Base-by-base conservation (phyloP, 2,888 invertebrate species). In the Ectropis crepuscularia region DNA sequence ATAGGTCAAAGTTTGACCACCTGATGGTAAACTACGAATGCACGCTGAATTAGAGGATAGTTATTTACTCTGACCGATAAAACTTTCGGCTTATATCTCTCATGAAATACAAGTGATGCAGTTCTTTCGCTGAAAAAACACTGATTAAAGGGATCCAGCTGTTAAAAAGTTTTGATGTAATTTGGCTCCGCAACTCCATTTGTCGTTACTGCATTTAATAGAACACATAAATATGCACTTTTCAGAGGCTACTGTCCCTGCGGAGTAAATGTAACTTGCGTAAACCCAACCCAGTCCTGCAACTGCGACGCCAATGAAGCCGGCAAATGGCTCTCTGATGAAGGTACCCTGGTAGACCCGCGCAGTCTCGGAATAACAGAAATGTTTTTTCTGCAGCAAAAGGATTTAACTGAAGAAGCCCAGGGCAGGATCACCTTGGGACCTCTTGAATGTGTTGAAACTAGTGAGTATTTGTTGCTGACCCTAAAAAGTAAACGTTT, bases 381-480 rank as follows among this genome's bases (percentile, higher is more conserved):
- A 82, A 97, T 98, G 96, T 96, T 96, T 72, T 98, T 98, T 81
- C 89, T 98, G 53, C 98, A 98, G 79, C 97, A 97, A 79, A 95
- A 96, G 74, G 96, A 97, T 81, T 88, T 97, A 69, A 95, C 96
- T 57, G 95, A 96, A 71, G 96, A 97, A 81, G 97, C 97, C 1
- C 95, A 96, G 74, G 98, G 97, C 0, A 94, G 97, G 73, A 97
- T 99, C 53, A 98, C 98, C 0, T 89, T 98, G 57, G 98, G 98
- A 5, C 97, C 98, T 0, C 90, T 99, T 73, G 97, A 98, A 87
- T 99, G 98, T 89, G 98, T 98, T 59, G 98, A 98, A 93, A 98
- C 98, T 63, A 98, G 98, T 98, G 91, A 94, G 96, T 93, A 61
- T 47, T 9, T 8, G 1, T 11, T 10, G 48, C 43, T n/a, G 16